phyloP scores from a whole-genome alignment of 2,888 invertebrate genomes.

The Leucania comma region DNA sequence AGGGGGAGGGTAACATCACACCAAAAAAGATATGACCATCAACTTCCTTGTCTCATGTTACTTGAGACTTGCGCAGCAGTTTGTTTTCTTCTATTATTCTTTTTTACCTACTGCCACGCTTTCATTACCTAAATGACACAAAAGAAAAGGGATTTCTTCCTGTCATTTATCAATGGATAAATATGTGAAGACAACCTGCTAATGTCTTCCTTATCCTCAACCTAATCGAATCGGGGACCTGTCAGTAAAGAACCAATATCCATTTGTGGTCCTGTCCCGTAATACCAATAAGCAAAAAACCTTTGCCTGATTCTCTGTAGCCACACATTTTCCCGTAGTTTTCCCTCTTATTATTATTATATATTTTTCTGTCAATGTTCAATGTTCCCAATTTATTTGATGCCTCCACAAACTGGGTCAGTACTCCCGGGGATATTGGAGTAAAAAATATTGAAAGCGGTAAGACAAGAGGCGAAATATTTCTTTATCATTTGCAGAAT shows the following conservation, averaged over 20 bases:
- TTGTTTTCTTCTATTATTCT: neutral
- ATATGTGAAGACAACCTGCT: slow-evolving; percentile 15
- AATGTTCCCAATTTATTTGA: slow-evolving; percentile 34
- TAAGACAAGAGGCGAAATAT: slow-evolving; percentile 48
- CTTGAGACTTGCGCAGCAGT: too few relatives aligned
- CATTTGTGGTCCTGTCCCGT: slow-evolving; percentile 29
- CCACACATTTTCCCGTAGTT: slow-evolving; percentile 32
- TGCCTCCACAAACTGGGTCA: slow-evolving; percentile 49
- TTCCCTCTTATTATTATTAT: slow-evolving; percentile 40
- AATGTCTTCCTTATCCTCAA: slow-evolving; percentile 19
- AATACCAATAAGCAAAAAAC: slow-evolving; percentile 33
- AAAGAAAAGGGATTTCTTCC: too few relatives aligned
- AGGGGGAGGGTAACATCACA: too few relatives aligned
- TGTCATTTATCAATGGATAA: slow-evolving; percentile 9
- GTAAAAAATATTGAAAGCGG: slow-evolving; percentile 53
- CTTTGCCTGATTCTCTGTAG: slow-evolving; percentile 24
- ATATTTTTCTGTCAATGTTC: slow-evolving; percentile 38
- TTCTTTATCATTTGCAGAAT: slow-evolving; percentile 29
- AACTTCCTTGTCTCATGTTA: too few relatives aligned
- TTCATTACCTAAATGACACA: neutral
- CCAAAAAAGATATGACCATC: too few relatives aligned
- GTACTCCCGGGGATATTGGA: slow-evolving; percentile 47
- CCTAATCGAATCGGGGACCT: slow-evolving; percentile 7
- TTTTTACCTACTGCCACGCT: too few relatives aligned
- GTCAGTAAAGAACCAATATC: slow-evolving; percentile 23